Evolutionary conservation across 2,113 vertebrate genomes (phyloP).

Genomic region (Sciurus niger): DNA sequence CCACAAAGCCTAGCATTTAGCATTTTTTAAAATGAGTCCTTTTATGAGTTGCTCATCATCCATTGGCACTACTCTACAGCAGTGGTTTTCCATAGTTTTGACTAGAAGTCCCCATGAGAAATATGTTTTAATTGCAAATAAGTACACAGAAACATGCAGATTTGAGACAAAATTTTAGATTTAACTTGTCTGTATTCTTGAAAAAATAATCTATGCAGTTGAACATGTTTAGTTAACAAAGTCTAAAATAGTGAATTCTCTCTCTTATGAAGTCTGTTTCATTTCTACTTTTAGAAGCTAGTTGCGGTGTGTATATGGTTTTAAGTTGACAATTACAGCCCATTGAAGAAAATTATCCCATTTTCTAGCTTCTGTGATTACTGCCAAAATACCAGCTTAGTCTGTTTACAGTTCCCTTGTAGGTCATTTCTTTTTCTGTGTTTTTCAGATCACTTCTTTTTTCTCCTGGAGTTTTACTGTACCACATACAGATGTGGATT

Average conservation of each 20-base stretch:
- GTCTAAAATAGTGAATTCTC: neutral
- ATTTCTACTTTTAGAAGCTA: slow-evolving; percentile 6
- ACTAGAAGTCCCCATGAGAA: neutral
- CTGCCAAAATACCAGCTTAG: neutral
- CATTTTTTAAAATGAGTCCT: neutral
- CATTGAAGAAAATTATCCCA: neutral
- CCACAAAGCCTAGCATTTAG: no score
- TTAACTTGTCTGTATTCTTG: neutral
- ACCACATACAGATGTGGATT: neutral
- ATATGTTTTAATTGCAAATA: neutral
- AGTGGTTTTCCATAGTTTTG: slow-evolving; percentile 17
- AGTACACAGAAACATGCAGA: neutral
- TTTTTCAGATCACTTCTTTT: neutral
- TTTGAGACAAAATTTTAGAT: neutral
- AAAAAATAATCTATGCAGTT: neutral
- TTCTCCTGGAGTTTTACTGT: neutral
- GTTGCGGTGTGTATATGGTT: neutral
- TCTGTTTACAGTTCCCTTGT: neutral
- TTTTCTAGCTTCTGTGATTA: neutral
- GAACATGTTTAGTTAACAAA: neutral
- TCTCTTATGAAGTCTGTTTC: neutral
- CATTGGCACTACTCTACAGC: neutral
- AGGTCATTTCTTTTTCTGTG: neutral
- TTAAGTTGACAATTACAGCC: neutral
- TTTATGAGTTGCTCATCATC: neutral